Percentiles rank a stretch among this genome's conserved stretches.
Conservation (phyloP, 2,888 invertebrate species). For the Furcula furcula region DNA sequence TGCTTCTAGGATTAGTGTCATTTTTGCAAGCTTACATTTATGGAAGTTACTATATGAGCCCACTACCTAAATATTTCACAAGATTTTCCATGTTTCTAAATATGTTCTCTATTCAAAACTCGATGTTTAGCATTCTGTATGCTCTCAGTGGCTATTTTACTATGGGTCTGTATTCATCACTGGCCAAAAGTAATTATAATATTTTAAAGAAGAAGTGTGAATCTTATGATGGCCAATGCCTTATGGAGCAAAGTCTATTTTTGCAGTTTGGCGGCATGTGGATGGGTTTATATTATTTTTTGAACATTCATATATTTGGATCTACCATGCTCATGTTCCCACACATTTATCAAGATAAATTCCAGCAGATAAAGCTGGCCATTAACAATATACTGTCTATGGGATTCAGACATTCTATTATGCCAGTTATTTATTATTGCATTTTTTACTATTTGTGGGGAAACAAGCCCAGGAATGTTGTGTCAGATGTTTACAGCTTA, state of each 20-base stretch:
- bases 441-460: constrained; percentile 84
- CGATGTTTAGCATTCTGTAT: constrained; percentile 81
- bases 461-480: constrained; percentile 68
- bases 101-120: constrained; percentile 83
- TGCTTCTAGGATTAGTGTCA: constrained; percentile 83
- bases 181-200: constrained; percentile 82
- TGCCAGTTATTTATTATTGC: constrained; percentile 84
- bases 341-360: constrained; percentile 86
- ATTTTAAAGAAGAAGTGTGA: constrained; percentile 73
- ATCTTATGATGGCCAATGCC: constrained; percentile 74
- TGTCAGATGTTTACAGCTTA: constrained; percentile 78
- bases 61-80: constrained; percentile 83
- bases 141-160: constrained; percentile 84
- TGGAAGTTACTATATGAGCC: constrained; percentile 85
- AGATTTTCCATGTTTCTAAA: constrained; percentile 85
- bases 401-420: constrained; percentile 81
- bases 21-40: constrained; percentile 87
- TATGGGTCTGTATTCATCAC: constrained; percentile 85
- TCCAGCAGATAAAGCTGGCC: constrained; percentile 84
- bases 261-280: constrained; percentile 85
- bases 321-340: constrained; percentile 84
- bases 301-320: constrained; percentile 79
- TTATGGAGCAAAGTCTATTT: constrained; percentile 86
- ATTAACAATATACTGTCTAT: constrained; percentile 80
- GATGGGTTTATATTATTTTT: constrained; percentile 83